These are phyloP conservation scores for Parotia lawesii DNA, from an alignment of 2,113 vertebrate genomes.

Conservation along the genomic window DNA sequence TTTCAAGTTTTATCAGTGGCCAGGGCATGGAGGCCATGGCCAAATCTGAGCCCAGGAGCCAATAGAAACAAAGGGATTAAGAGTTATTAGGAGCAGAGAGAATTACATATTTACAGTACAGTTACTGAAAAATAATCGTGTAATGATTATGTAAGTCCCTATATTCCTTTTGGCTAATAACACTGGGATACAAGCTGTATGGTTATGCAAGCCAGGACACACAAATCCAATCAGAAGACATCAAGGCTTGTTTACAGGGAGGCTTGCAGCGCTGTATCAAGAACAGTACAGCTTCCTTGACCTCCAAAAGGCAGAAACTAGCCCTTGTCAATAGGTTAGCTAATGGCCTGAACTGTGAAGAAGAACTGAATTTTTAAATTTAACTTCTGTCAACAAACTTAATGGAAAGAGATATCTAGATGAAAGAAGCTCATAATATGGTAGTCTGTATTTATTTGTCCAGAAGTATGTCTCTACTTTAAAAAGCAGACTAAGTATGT, in stretches of 20 bases:
- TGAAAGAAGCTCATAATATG: background rate
- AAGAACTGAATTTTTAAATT: background rate
- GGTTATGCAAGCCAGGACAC: conserved; percentile 48
- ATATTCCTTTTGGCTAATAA: conserved; percentile 62
- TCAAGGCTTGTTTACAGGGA: background rate
- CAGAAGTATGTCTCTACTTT: background rate
- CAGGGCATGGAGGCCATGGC: background rate
- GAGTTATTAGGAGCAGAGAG: conserved; percentile 50
- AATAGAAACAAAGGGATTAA: conserved; percentile 54
- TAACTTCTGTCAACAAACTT: background rate
- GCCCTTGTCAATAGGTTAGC: background rate
- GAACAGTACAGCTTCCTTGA: rapidly evolving
- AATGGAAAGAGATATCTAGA: background rate
- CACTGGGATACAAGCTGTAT: background rate
- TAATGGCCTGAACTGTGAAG: background rate
- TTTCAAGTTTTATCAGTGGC: conserved; percentile 13
- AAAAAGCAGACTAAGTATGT: background rate
- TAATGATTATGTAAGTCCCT: conserved; percentile 65
- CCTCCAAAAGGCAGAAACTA: background rate
- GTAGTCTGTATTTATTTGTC: background rate
- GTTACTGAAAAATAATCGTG: conserved; percentile 56
- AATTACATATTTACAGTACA: conserved; percentile 64
- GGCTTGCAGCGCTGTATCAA: background rate
- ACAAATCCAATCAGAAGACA: conserved; percentile 40
- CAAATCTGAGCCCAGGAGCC: conserved; percentile 35